Percentiles rank a stretch among this genome's conserved stretches.
Conservation (phyloP, 2,797 vertebrate genomes). For the Bovichtus variegatus region DNA sequence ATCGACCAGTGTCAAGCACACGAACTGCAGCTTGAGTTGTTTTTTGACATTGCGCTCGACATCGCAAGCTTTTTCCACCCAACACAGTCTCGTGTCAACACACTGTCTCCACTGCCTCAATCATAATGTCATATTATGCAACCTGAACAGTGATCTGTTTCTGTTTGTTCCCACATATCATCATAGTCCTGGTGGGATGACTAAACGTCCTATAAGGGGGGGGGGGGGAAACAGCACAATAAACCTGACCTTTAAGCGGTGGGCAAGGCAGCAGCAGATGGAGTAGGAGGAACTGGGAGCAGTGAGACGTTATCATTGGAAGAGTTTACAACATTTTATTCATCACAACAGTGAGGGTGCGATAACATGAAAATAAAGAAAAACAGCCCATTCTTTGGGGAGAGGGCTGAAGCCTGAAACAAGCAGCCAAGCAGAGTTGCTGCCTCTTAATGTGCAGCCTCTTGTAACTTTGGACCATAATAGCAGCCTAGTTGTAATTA, state of each 20-base stretch:
- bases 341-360: constrained; percentile 36
- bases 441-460: constrained; percentile 30
- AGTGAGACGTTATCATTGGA: constrained; percentile 55
- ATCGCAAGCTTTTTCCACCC: constrained; percentile 53
- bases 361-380: constrained; percentile 48
- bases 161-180: constrained; percentile 48
- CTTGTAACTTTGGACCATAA: constrained; percentile 60
- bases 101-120: constrained; percentile 40
- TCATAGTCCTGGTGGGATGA: constrained; percentile 15
- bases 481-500: constrained; percentile 65
- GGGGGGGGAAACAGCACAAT: constrained; percentile 17
- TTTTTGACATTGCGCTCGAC: constrained; percentile 28
- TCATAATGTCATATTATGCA: constrained; percentile 48
- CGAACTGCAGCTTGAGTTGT: not conserved
- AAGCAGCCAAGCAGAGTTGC: constrained; percentile 24
- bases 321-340: constrained; percentile 53
- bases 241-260: constrained; percentile 40
- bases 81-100: constrained; percentile 48
- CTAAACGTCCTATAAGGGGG: constrained; percentile 6
- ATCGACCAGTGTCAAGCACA: constrained; percentile 16
- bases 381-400: constrained; percentile 25
- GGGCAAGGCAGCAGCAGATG: constrained; percentile 26
- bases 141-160: constrained; percentile 46
- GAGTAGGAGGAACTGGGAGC: constrained; percentile 35
- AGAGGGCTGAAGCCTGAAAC: constrained; percentile 27